Base-by-base conservation (phyloP, 2,113 vertebrate genomes). In the Brevimyrus niger region DNA sequence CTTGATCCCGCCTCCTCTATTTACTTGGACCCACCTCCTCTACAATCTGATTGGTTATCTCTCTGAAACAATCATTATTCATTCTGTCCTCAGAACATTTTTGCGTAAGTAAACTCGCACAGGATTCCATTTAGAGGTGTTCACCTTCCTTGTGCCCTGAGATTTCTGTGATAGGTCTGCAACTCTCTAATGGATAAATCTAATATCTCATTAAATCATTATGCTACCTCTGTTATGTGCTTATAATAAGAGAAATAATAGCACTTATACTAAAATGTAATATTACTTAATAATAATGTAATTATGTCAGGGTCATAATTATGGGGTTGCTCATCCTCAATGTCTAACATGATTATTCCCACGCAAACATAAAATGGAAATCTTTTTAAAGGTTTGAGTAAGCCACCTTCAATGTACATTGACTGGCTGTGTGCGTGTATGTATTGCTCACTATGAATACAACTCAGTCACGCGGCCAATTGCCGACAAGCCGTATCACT, bases 381-480 rank as follows among this genome's bases (percentile, higher is more conserved):
- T 76, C 31, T 15, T 73, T 89, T 89, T 90, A 87, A 84, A 13
- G 44, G 61, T 35, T 90, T 84, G 82, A 87, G 73, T 69, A 88
- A 61, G 89, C 76, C 50, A 61, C 31, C 7, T 83, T 88, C 55
- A 31, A 42, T 85, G 73, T 80, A 19, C 35, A 42, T 80, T 19
- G 73, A 6, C 15, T 80, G 73, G 73, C 13, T 42, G 35, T 2
- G 31, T 80, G 35, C 42, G 17, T 80, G 15, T 38, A 76, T 35
- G 31, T 42, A 42, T 80, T 69, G n/a, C 61, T 69, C 73, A 42
- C 73, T 80, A 6, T 38, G 73, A 80, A 38, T 38, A 35, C 73
- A 80, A 42, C 73, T 35, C 73, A 80, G 17, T 35, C 69, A 38
- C 4, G 38, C 4, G 2, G 3, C 73, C 73, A 76, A 38, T 76